phyloP scores from a whole-genome alignment of 2,797 vertebrate species.

The Tapera naevia region DNA sequence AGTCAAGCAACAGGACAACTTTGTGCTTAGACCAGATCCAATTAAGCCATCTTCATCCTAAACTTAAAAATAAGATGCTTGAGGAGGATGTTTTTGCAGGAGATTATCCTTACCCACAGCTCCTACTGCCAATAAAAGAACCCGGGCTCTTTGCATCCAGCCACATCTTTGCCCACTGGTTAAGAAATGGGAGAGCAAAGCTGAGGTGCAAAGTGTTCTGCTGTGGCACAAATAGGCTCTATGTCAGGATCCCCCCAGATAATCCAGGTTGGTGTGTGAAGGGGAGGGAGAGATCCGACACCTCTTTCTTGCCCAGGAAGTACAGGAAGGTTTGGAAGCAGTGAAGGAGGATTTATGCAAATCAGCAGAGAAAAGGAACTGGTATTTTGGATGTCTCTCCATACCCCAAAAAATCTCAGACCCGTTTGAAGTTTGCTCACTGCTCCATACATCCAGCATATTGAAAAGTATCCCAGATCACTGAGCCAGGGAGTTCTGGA shows the following conservation, averaged over 20 bases:
- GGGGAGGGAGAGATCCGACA: not conserved
- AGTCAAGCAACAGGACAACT: rapidly evolving
- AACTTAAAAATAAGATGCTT: not conserved
- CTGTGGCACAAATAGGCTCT: not conserved
- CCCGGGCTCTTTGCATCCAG: rapidly evolving
- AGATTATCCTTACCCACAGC: not conserved
- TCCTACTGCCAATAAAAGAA: no score
- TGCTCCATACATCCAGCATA: constrained; percentile 17
- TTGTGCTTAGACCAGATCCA: not conserved
- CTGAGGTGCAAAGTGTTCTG: not conserved
- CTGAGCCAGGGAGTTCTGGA: constrained; percentile 33
- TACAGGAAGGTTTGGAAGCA: not conserved
- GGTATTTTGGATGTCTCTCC: not conserved
- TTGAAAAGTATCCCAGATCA: constrained; percentile 30
- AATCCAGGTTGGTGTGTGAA: not conserved
- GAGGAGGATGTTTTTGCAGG: not conserved
- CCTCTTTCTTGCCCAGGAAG: not conserved
- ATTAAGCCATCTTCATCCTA: rapidly evolving
- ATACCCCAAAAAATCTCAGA: not conserved
- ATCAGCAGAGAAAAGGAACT: constrained; percentile 20
- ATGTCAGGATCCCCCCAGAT: not conserved
- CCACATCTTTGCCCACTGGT: rapidly evolving
- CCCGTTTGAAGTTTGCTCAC: constrained; percentile 7
- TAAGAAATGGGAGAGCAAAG: rapidly evolving
- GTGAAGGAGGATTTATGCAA: not conserved